Evolutionary conservation across 2,113 vertebrate genomes (phyloP), one percentile per base, ranked within the genome.

Genomic region (Cettia cetti): DNA sequence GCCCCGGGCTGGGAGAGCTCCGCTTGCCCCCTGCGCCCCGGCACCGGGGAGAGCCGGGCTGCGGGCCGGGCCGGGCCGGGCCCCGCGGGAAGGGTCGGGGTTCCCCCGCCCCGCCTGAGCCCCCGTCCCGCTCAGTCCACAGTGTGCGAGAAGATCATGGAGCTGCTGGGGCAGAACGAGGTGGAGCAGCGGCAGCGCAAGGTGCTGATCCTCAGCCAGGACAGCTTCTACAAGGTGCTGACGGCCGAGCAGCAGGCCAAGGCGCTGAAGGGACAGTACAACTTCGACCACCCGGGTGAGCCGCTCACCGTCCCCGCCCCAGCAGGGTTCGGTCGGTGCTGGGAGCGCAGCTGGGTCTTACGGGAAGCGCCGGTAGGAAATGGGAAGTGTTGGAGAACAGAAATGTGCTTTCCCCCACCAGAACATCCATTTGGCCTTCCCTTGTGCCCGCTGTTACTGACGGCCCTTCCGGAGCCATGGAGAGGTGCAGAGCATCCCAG

Each of bases 81-180:
- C 20, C 10, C 49, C 27, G 27, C 33, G 53, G 74, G 49, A 9
- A 21, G 9, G 76, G 40, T 10, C 40, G 20, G 30, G 39, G 13
- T 23, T 8, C 27, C 28, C 18, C 15, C 11, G 75, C 9, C 30
- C 39, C 44, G 22, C 10, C 53, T 93, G 61, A 93, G 28, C 49
- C 60, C 20, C 66, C 30, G 71, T 31, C 8, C 63, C 39, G 69
- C 30, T 40, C 97, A 99, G 99, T 99, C 99, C 33, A 99, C 99
- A 18, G 99, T 99, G 37, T 99, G 99, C 28, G 99, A 99, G 95
- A 99, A 99, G 98, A 99, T 99, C 97, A 99, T 99, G 99, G 99
- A 99, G 98, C 98, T 99, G 47, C 98, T 99, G 97, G 99, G 99
- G 15, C 99, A 99, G 97, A 99, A 99, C 81, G 99, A 99, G 87